Base-by-base conservation (phyloP, 2,797 vertebrate species). In the Sylvia borin region DNA sequence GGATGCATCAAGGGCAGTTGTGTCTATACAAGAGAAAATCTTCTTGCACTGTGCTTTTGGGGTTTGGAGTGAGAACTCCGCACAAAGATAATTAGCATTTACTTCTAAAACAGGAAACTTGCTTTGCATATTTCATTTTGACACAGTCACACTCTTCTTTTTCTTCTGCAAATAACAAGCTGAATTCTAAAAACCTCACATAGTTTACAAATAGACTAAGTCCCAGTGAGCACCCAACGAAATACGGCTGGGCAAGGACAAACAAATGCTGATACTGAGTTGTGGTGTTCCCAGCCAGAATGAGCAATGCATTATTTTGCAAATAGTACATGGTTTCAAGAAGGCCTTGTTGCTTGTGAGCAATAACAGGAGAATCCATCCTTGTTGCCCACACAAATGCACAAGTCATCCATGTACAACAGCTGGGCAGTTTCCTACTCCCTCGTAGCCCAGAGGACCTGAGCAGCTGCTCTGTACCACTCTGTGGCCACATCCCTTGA, bases 41-140 rank as follows among this genome's bases (percentile, higher is more conserved):
- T 61, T 79, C 80, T 47, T 85, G 68, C 70, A 89, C 62, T 64
- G 74, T 78, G 42, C 80, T 61, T 67, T 57, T 86, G 83, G 87
- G 75, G n/a, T 93, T 94, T 96, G 48, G 68, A 93, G 66, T 61
- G 54, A 76, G 64, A 93, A 86, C 31, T 75, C 81, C 85, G 72
- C 83, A 86, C 6, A 43, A 61, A 88, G n/a, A 88, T 88, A 94
- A 95, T 65, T 64, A 87, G 68, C 70, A 68, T 92, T 94, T 85
- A 71, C 11, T 81, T 95, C 85, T 85, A 91, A 86, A 95, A 50
- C 40, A 85, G 80, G 70, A 88, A 85, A 61, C 34, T 55, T 65
- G 43, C 43, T 85, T 91, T 93, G 93, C 76, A 93, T 91, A 92
- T 90, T 94, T 83, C 47, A 80, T 87, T 94, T 92, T 92, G n/a